These are phyloP conservation scores for Patiria pectinifera DNA, from an alignment of 53 echinoderm and acorn worm species.

Conservation along the genomic window DNA sequence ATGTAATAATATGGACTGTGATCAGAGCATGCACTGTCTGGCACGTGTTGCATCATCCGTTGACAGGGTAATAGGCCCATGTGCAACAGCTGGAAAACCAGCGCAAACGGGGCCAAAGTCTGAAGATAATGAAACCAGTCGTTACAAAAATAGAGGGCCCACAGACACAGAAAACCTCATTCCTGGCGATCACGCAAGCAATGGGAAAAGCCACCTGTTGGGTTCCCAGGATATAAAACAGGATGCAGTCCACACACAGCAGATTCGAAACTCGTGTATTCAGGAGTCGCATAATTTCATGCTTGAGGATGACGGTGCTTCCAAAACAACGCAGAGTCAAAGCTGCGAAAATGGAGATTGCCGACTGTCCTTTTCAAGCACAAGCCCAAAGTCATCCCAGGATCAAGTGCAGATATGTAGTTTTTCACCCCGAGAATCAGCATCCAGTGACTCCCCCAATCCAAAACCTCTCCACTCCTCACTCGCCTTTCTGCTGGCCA, in stretches of 20 bases:
- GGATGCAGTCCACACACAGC: neutral
- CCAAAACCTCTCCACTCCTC: constrained; percentile 39
- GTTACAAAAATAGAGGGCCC: neutral
- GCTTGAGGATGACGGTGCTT: neutral
- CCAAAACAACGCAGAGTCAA: neutral
- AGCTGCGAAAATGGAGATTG: neutral
- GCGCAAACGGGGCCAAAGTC: constrained; percentile 18
- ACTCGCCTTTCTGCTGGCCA: constrained; percentile 23
- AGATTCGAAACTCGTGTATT: neutral
- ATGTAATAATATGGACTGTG: neutral
- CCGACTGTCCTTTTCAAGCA: neutral
- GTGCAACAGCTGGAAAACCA: neutral
- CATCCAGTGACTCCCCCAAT: neutral
- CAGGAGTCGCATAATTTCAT: neutral
- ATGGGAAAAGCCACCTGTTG: neutral
- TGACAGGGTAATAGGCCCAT: constrained; percentile 1
- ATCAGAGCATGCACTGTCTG: neutral
- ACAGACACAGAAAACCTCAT: neutral
- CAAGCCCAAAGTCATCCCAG: neutral
- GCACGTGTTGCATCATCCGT: constrained; percentile 43
- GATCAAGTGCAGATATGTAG: neutral
- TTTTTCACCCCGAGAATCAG: neutral
- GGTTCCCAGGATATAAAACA: neutral
- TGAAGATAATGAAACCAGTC: constrained; percentile 22
- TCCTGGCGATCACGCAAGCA: neutral